A percentile compares a stretch with the other conserved stretches of the same genome.
Conservation (phyloP, 1,140 invertebrate genomes). For the Leptinotarsa texana region DNA sequence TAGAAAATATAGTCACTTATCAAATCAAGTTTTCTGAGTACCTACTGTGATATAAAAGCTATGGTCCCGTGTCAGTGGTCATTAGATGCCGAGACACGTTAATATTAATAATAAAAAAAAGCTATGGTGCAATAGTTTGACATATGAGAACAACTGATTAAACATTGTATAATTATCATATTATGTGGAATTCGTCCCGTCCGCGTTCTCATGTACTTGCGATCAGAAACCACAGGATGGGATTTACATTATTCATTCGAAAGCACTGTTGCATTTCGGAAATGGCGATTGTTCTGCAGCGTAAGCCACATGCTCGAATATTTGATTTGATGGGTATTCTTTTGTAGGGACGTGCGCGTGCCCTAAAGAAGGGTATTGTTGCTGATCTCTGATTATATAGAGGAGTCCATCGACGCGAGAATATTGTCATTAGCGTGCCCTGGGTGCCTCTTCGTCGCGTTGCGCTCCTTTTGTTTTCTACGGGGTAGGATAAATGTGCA, state of each 20-base stretch:
- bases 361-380: slow-evolving; percentile 46
- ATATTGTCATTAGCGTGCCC: slow-evolving; percentile 24
- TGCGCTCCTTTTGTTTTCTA: neutral
- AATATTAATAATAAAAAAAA: too few relatives aligned
- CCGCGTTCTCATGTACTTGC: neutral
- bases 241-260: slow-evolving; percentile 8
- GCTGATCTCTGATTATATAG: slow-evolving; percentile 40
- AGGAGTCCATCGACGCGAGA: slow-evolving; percentile 29
- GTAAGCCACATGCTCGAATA: slow-evolving; percentile 28
- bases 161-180: too few relatives aligned
- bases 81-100: too few relatives aligned
- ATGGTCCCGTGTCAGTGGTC: too few relatives aligned
- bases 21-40: too few relatives aligned
- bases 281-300: slow-evolving; percentile 25
- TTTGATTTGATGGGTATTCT: slow-evolving; percentile 32
- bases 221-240: neutral
- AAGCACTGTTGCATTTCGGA: slow-evolving; percentile 27
- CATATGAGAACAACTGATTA: too few relatives aligned
- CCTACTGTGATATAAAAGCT: too few relatives aligned
- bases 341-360: slow-evolving; percentile 32
- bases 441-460: neutral
- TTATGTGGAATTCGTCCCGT: neutral
- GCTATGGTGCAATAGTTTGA: too few relatives aligned
- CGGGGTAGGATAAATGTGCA: neutral
- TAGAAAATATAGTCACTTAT: too few relatives aligned